These are phyloP conservation scores for Helicorthomorpha holstii DNA, from an alignment of 1,140 invertebrate genomes.

Conservation along the genomic window DNA sequence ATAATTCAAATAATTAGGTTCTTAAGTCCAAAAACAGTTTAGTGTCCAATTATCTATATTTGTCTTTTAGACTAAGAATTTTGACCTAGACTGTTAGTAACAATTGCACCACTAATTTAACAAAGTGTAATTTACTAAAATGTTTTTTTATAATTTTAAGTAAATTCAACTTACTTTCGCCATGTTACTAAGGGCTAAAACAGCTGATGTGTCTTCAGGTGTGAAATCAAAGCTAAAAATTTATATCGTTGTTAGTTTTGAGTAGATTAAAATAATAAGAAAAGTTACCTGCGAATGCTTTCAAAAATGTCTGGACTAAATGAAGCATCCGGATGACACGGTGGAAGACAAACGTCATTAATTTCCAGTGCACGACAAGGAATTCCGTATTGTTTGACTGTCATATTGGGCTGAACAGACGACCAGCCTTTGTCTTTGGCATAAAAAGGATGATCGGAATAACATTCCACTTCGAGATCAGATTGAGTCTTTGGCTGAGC, in stretches of 20 bases:
- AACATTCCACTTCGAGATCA: slow-evolving; percentile 20
- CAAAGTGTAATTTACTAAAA: no score
- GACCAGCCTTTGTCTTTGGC: slow-evolving; percentile 30
- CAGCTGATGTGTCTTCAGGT: slow-evolving; percentile 20
- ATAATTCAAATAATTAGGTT: background rate
- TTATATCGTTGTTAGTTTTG: slow-evolving; percentile 3
- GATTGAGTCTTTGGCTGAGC: no score
- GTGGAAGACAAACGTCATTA: slow-evolving; percentile 26
- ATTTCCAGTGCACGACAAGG: slow-evolving; percentile 23
- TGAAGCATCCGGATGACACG: slow-evolving; percentile 20
- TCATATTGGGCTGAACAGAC: slow-evolving; percentile 23
- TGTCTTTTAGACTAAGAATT: no score
- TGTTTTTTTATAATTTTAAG: slow-evolving; percentile 12
- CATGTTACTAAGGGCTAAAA: slow-evolving; percentile 22
- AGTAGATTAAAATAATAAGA: background rate
- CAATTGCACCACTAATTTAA: no score
- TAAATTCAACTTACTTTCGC: slow-evolving; percentile 14
- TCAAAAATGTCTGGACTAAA: slow-evolving; percentile 20
- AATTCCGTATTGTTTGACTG: slow-evolving; percentile 26
- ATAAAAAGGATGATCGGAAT: slow-evolving; percentile 25
- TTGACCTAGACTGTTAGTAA: no score
- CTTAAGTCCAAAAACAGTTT: background rate
- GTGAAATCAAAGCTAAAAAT: slow-evolving; percentile 22
- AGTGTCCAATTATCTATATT: background rate
- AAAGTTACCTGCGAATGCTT: slow-evolving; percentile 17